Base-by-base conservation (phyloP, 1,140 invertebrate species). In the Drosophila triauraria region DNA sequence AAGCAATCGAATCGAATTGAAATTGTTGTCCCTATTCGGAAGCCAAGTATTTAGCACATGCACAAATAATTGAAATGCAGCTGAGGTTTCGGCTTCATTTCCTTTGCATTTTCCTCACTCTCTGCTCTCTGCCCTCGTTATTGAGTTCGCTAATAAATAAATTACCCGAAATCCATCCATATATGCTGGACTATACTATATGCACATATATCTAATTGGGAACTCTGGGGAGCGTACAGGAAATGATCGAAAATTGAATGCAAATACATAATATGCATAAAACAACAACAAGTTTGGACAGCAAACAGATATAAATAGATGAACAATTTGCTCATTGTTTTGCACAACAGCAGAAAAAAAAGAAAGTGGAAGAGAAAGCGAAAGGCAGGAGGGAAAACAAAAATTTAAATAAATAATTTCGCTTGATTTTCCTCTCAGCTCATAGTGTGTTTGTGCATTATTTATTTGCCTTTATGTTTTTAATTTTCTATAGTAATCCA, bases 391-490 rank as follows among this genome's bases (percentile, higher is more conserved):
- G 56, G n/a, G 17, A 50, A 32, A 68, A 17, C 35, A 46, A 54
- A 68, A 62, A 70, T 83, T 72, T 72, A 72, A 84, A 84, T 84
- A 85, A 84, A 84, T 85, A 80, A 80, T 84, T 84, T 84, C 42
- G 42, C 40, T 70, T 78, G 38, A 78, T 82, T 78, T 81, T 32
- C 32, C 40, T 23, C 27, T 40, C 20, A 20, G 32, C 20, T 35
- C 13, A 4, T 20, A 1, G 32, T 54, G 32, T 30, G 64, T 48
- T n/a, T 42, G 30, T 51, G 69, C 30, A 70, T 75, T 63, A 48
- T 78, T 69, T 48, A 78, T 62, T 70, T 60, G 27, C 35, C 57
- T 23, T 57, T 74, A 59, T 59, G 25, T 50, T 72, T 56, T 60
- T 57, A 47, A 58, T 59, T 50, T 42, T 50, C 51, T 68, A 63